phyloP scores from a whole-genome alignment of 1,140 invertebrate species.

The Oedothorax gibbosus region DNA sequence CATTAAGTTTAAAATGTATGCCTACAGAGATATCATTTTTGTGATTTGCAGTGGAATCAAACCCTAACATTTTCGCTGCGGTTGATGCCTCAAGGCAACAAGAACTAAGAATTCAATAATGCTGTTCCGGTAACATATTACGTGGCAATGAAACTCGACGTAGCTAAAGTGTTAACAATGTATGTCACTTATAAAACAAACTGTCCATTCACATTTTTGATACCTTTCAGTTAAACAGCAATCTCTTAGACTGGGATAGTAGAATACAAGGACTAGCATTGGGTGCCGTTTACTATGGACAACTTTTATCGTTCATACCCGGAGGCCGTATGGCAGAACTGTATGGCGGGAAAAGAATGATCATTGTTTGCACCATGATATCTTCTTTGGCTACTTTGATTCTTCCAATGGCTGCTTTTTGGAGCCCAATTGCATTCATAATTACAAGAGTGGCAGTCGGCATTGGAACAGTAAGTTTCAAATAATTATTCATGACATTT shows the following conservation, averaged over 20 bases:
- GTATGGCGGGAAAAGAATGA: slow-evolving; percentile 40
- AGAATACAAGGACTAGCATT: slow-evolving; percentile 28
- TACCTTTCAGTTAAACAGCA: not conserved
- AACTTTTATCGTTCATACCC: slow-evolving; percentile 49
- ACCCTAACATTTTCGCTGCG: too few relatives aligned
- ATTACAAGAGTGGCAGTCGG: slow-evolving; percentile 27
- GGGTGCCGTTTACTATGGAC: slow-evolving; percentile 48
- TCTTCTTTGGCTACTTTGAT: slow-evolving; percentile 21
- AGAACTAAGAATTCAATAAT: too few relatives aligned
- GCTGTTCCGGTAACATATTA: too few relatives aligned
- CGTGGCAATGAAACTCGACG: too few relatives aligned
- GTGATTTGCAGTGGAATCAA: too few relatives aligned
- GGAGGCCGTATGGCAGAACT: slow-evolving; percentile 50
- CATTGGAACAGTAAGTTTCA: slow-evolving; percentile 42
- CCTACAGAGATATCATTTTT: too few relatives aligned
- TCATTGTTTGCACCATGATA: slow-evolving; percentile 19
- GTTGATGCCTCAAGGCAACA: too few relatives aligned
- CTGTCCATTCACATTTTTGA: too few relatives aligned
- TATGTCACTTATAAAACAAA: too few relatives aligned
- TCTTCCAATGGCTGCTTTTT: slow-evolving; percentile 19
- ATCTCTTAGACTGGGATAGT: not conserved
- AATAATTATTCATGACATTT: not conserved
- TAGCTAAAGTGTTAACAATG: too few relatives aligned
- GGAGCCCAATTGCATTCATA: slow-evolving; percentile 29
- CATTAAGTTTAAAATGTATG: too few relatives aligned